Evolutionary conservation across 2,797 vertebrate species (phyloP).

Genomic region (Galagoides demidoff): DNA sequence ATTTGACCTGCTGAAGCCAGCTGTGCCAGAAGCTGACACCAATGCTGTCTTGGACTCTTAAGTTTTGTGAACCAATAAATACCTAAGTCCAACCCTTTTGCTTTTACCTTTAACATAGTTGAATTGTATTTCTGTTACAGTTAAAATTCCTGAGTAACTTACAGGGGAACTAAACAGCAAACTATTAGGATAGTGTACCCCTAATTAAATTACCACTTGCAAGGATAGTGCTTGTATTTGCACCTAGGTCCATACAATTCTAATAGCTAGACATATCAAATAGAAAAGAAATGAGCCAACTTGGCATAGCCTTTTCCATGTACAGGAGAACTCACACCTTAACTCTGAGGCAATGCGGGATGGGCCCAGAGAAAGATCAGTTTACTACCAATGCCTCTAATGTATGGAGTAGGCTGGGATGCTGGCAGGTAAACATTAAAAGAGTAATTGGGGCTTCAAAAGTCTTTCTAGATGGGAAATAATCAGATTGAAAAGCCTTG

Average conservation of each 20-base stretch:
- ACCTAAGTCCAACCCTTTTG: background rate
- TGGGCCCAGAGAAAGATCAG: background rate
- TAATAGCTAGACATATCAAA: background rate
- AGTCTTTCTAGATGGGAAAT: background rate
- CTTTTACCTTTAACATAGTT: background rate
- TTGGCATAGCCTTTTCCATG: background rate
- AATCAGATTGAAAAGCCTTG: background rate
- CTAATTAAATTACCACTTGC: background rate
- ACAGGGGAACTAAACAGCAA: background rate
- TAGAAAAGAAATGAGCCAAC: background rate
- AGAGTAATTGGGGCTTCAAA: background rate
- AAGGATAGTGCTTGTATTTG: background rate
- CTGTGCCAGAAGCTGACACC: background rate
- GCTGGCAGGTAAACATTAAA: background rate
- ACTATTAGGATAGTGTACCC: background rate
- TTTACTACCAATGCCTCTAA: background rate
- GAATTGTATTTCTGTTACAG: conserved; percentile 22
- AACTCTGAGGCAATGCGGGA: background rate
- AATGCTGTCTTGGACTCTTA: background rate
- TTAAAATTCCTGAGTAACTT: conserved; percentile 18
- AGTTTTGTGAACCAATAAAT: background rate
- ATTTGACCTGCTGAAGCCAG: background rate
- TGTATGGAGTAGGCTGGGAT: background rate
- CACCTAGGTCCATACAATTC: background rate
- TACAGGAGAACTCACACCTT: background rate